These are phyloP conservation scores for Xestia sexstrigata DNA, from an alignment of 2,888 invertebrate genomes.

Conservation along the genomic window DNA sequence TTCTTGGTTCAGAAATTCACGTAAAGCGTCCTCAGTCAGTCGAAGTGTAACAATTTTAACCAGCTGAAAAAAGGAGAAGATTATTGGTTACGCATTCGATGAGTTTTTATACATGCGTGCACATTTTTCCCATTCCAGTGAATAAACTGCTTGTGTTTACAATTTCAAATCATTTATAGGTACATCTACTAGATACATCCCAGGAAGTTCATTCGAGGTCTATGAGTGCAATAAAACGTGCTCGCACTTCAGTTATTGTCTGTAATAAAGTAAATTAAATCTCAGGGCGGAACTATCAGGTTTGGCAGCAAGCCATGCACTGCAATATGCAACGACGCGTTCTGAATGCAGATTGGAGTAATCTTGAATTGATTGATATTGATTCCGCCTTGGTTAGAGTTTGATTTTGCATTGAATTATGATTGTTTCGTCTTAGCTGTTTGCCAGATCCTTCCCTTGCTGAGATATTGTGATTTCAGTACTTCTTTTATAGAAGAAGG, in stretches of 20 bases:
- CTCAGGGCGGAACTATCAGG: constrained; percentile 54
- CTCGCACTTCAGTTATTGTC: constrained; percentile 23
- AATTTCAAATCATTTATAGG: constrained; percentile 14
- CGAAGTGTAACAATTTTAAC: background rate
- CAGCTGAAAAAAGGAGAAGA: background rate
- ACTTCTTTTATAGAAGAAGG: background rate
- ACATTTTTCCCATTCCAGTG: constrained; percentile 8
- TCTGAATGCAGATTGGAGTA: constrained; percentile 30
- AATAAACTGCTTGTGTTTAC: background rate
- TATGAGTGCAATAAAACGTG: constrained; percentile 30
- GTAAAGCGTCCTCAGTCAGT: background rate
- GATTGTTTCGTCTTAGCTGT: background rate
- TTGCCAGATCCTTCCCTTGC: background rate
- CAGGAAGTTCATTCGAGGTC: constrained; percentile 29
- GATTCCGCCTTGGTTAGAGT: constrained; percentile 12
- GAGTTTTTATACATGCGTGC: background rate
- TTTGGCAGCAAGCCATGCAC: constrained; percentile 51
- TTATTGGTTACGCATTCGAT: background rate
- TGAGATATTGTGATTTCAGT: background rate
- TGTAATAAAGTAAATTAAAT: constrained; percentile 44
- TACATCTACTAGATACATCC: constrained; percentile 31
- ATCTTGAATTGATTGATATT: constrained; percentile 36
- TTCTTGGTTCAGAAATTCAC: background rate
- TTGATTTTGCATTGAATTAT: background rate
- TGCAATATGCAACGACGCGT: background rate